A percentile compares a stretch with the other conserved stretches of the same genome.
These are phyloP conservation scores for Pandemis cinnamomeana DNA, from an alignment of 2,888 invertebrate genomes.

Conservation along the genomic window DNA sequence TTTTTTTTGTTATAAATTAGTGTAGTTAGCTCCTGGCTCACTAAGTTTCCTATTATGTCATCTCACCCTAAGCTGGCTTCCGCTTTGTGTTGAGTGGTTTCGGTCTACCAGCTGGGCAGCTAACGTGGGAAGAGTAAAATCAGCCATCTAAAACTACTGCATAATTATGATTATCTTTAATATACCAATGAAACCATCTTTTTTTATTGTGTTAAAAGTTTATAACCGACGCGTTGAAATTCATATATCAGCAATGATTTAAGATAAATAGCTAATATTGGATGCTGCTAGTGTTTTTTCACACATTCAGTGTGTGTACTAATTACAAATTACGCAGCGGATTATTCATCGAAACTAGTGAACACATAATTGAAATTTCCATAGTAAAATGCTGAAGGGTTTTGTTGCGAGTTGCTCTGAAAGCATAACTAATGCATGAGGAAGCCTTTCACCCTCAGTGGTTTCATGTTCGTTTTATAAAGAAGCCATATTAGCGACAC, in stretches of 20 bases:
- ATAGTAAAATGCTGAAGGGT: constrained; percentile 36
- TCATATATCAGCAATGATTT: not conserved
- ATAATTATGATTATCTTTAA: no score
- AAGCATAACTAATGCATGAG: constrained; percentile 57
- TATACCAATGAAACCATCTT: no score
- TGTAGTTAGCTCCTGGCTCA: not conserved
- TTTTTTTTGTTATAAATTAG: not conserved
- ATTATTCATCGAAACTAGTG: constrained; percentile 1
- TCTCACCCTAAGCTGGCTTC: constrained; percentile 19
- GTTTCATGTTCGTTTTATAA: constrained; percentile 65
- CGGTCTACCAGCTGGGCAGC: constrained; percentile 47
- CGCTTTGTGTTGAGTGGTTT: constrained; percentile 34
- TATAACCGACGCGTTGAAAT: not conserved
- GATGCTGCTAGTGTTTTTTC: not conserved
- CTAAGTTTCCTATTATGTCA: constrained; percentile 16
- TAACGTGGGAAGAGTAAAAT: constrained; percentile 29
- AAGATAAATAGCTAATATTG: not conserved
- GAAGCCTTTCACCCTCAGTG: constrained; percentile 73
- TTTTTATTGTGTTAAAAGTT: not conserved
- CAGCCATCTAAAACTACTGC: not conserved
- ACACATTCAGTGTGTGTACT: not conserved
- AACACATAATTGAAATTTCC: constrained; percentile 26
- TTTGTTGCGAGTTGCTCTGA: constrained; percentile 48
- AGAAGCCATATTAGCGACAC: constrained; percentile 64
- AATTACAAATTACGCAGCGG: not conserved